Evolutionary conservation across 1,140 invertebrate genomes (phyloP).

Genomic region (Drosophila parvula): DNA sequence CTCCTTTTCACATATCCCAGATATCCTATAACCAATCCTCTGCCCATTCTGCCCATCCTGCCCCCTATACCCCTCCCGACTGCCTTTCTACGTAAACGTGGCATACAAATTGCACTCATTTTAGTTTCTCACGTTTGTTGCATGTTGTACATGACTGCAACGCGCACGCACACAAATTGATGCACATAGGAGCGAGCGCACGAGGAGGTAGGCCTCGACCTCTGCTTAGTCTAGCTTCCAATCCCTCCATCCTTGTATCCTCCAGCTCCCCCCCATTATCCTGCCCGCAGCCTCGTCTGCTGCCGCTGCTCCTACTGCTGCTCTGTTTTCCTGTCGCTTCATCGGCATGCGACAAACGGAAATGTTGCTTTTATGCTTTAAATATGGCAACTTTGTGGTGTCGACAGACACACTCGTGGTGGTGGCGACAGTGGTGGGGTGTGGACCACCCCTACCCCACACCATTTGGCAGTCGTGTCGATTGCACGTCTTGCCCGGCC

Average conservation of each 20-base stretch:
- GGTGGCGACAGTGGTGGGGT: background rate
- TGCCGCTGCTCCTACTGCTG: slow-evolving; percentile 6
- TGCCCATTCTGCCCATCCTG: background rate
- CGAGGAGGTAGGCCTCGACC: slow-evolving; percentile 65
- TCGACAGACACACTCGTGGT: slow-evolving; percentile 40
- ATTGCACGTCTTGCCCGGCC: slow-evolving; percentile 62
- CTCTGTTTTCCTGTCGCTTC: slow-evolving; percentile 51
- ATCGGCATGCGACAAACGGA: slow-evolving; percentile 79
- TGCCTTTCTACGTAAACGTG: slow-evolving; percentile 61
- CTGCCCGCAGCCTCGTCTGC: slow-evolving; percentile 6
- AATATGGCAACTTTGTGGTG: slow-evolving; percentile 83
- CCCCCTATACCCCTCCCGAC: background rate
- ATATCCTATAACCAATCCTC: slow-evolving; percentile 47
- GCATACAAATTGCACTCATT: slow-evolving; percentile 82
- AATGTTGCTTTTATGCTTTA: slow-evolving; percentile 83
- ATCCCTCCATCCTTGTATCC: background rate
- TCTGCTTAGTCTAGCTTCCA: slow-evolving; percentile 51
- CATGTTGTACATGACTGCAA: slow-evolving; percentile 81
- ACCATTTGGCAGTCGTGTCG: slow-evolving; percentile 58
- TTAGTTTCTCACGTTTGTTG: slow-evolving; percentile 82
- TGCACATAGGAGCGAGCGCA: slow-evolving; percentile 21
- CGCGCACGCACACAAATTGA: slow-evolving; percentile 64
- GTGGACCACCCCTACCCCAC: background rate
- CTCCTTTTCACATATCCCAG: slow-evolving; percentile 16
- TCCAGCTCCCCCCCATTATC: background rate